Percentiles rank a stretch among this genome's conserved stretches.
Conservation (phyloP, 35 echinoderm and acorn worm genomes). For the Hemicentrotus pulcherrimus region DNA sequence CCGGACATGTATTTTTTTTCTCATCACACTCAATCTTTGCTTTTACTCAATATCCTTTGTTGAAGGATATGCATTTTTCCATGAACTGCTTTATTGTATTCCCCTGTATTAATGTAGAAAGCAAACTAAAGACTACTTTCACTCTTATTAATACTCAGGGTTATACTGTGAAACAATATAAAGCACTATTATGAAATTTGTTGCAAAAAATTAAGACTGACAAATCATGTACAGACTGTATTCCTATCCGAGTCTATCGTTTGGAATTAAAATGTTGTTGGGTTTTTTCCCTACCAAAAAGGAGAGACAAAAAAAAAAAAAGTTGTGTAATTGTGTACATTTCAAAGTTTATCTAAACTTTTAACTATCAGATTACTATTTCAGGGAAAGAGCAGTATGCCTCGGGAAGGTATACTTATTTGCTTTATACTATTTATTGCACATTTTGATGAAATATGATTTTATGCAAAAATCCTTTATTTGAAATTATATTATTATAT, state of each 20-base stretch:
- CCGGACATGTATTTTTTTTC: neutral
- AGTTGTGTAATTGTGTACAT: too few species aligned
- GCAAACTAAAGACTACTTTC: conserved; percentile 1
- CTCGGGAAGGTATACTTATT: neutral
- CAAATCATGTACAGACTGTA: neutral
- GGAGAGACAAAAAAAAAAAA: too few species aligned
- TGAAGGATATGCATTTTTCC: neutral
- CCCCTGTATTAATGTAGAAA: neutral
- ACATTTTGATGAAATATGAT: neutral
- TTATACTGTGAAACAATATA: neutral
- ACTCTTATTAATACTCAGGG: neutral
- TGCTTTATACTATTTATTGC: neutral
- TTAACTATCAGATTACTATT: too few species aligned
- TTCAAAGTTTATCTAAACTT: too few species aligned
- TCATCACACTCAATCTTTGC: neutral
- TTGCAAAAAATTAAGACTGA: neutral
- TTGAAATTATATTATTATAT: neutral
- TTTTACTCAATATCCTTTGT: neutral
- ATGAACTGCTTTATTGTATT: neutral
- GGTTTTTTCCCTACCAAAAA: too few species aligned
- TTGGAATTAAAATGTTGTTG: too few species aligned
- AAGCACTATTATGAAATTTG: neutral
- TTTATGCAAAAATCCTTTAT: neutral
- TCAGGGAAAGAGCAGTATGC: too few species aligned
- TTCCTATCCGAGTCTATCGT: too few species aligned